Evolutionary conservation across 2,888 invertebrate genomes (phyloP).

Genomic region (Drosophila pseudotakahashii): DNA sequence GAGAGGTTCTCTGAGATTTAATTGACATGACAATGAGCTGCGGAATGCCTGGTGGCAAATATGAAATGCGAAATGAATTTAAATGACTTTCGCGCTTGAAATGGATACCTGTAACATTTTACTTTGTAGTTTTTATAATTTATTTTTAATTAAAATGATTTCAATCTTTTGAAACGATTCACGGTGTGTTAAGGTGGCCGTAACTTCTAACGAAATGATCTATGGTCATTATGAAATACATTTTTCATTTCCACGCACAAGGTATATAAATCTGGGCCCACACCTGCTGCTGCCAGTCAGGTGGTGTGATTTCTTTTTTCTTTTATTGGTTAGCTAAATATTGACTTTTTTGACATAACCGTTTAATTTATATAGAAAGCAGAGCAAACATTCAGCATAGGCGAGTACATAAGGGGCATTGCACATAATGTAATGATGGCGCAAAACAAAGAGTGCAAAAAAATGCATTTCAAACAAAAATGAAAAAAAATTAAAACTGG

Average conservation of each 20-base stretch:
- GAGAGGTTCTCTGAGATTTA: constrained; percentile 44
- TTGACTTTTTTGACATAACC: constrained; percentile 42
- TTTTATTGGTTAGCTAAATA: constrained; percentile 62
- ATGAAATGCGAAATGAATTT: constrained; percentile 41
- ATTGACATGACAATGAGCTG: constrained; percentile 40
- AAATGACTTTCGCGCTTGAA: constrained; percentile 25
- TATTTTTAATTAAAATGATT: constrained; percentile 14
- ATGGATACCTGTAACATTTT: constrained; percentile 3
- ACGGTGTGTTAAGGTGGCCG: constrained; percentile 6
- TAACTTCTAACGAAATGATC: constrained; percentile 23
- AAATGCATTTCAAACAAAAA: constrained; percentile 47
- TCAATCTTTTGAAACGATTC: constrained; percentile 4
- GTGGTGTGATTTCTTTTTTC: constrained; percentile 14
- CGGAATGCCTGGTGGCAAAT: constrained; percentile 13
- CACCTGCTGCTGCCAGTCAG: constrained; percentile 6
- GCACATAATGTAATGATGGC: constrained; percentile 56
- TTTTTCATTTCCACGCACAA: constrained; percentile 20
- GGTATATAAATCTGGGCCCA: constrained; percentile 10
- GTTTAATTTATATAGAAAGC: constrained; percentile 44
- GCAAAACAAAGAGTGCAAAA: constrained; percentile 50
- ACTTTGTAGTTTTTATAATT: constrained; percentile 1
- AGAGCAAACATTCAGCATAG: constrained; percentile 9
- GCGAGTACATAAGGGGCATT: constrained; percentile 14
- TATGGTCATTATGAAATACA: constrained; percentile 16
- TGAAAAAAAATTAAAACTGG: constrained; percentile 42